These are phyloP conservation scores for western clawed frog (Xenopus tropicalis) DNA, from an alignment of 2,113 vertebrate genomes.

Conservation along the genomic window UCB_Xtro_10.0 CM004447.2:110426501-110427000, in stretches of 20 bases:
- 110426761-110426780: constrained; percentile 99
- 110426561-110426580: constrained; percentile 73
- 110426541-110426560: constrained; percentile 67
- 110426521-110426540: constrained; percentile 70
- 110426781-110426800: constrained; percentile 99
- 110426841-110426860: constrained; percentile 97
- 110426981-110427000: neutral
- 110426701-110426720: constrained; percentile 83
- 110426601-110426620: constrained; percentile 82
- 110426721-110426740: constrained; percentile 97
- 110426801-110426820: constrained; percentile 99
- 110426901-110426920: constrained; percentile 75
- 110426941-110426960: constrained; percentile 30
- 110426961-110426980: neutral
- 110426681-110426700: constrained; percentile 94
- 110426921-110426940: constrained; percentile 65
- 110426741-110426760: constrained; percentile 89
- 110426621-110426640: constrained; percentile 99
- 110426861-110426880: constrained; percentile 88
- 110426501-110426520: constrained; percentile 91
- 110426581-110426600: constrained; percentile 64
- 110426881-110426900: constrained; percentile 57
- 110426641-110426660: constrained; percentile 62
- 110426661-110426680: constrained; percentile 94
- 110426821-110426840: constrained; percentile 99